A percentile compares a stretch with the other conserved stretches of the same genome.
Conservation (phyloP, 2,888 invertebrate genomes). For the Liodrosophila aerea region DNA sequence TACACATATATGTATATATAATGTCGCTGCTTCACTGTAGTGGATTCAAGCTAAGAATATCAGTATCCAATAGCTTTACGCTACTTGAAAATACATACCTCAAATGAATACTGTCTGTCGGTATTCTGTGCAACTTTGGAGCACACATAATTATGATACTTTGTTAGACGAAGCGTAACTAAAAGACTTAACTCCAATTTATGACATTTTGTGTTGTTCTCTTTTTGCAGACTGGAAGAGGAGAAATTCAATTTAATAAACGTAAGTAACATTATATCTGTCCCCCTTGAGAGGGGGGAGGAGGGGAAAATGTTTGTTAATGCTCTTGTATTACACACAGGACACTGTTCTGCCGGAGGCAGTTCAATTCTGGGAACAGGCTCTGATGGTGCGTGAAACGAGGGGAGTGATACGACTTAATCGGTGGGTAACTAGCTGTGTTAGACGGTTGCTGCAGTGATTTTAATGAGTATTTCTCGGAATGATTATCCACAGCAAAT, state of each 20-base stretch:
- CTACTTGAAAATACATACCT: too few species aligned
- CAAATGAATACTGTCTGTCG: too few species aligned
- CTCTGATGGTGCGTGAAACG: constrained; percentile 93
- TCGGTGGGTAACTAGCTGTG: constrained; percentile 85
- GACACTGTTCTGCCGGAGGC: constrained; percentile 95
- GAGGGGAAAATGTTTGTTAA: neutral
- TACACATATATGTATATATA: too few species aligned
- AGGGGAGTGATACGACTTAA: constrained; percentile 93
- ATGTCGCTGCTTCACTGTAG: too few species aligned
- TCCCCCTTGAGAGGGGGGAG: neutral
- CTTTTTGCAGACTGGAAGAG: constrained; percentile 88
- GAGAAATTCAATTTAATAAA: constrained; percentile 94
- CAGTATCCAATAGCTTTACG: too few species aligned
- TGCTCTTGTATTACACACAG: constrained; percentile 82
- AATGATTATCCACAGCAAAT: constrained; percentile 86
- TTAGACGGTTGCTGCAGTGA: neutral
- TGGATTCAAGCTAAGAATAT: too few species aligned
- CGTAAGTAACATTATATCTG: constrained; percentile 86
- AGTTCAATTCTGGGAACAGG: constrained; percentile 96
- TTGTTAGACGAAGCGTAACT: too few species aligned
- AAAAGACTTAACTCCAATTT: too few species aligned
- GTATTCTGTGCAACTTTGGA: too few species aligned
- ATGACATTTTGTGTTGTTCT: constrained; percentile 6
- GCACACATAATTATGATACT: too few species aligned
- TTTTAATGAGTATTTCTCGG: constrained; percentile 2